Conservation (phyloP, 2,888 invertebrate genomes). For the Drosophila diplacantha region DNA sequence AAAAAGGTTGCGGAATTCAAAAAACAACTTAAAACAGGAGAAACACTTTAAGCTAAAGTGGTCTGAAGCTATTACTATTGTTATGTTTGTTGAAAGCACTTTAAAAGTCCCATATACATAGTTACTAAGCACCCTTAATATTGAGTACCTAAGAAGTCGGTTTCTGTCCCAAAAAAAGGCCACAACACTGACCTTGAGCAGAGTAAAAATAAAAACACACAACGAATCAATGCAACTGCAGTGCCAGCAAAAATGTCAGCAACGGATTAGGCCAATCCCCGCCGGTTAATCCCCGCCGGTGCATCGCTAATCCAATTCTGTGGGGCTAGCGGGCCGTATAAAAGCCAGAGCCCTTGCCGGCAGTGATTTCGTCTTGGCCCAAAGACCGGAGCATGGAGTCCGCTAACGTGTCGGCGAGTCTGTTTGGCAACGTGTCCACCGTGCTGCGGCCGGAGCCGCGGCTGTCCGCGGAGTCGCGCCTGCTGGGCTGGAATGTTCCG, state of each 20-base stretch:
- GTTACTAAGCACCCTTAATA: neutral
- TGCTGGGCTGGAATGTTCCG: slow-evolving; percentile 88
- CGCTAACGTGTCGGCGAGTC: slow-evolving; percentile 32
- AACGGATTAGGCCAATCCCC: slow-evolving; percentile 58
- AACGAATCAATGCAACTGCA: slow-evolving; percentile 54
- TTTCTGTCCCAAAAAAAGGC: neutral
- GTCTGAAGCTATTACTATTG: neutral
- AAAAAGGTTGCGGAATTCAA: neutral
- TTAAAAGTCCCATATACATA: neutral
- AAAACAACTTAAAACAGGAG: neutral
- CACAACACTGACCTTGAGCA: slow-evolving; percentile 28
- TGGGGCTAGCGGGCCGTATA: slow-evolving; percentile 28
- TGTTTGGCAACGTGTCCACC: slow-evolving; percentile 64
- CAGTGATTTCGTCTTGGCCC: slow-evolving; percentile 62
- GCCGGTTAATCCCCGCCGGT: slow-evolving; percentile 35
- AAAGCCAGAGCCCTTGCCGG: slow-evolving; percentile 26
- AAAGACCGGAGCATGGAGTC: slow-evolving; percentile 59
- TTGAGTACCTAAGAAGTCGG: neutral
- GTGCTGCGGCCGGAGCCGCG: slow-evolving; percentile 70
- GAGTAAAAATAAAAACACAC: neutral
- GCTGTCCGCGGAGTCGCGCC: slow-evolving; percentile 74
- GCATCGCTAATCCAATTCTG: slow-evolving; percentile 57
- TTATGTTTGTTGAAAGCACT: neutral
- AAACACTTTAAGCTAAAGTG: neutral
- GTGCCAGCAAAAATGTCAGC: slow-evolving; percentile 44